These are phyloP conservation scores for Sinella curviseta DNA, from an alignment of 1,140 invertebrate genomes.

Conservation along the genomic window DNA sequence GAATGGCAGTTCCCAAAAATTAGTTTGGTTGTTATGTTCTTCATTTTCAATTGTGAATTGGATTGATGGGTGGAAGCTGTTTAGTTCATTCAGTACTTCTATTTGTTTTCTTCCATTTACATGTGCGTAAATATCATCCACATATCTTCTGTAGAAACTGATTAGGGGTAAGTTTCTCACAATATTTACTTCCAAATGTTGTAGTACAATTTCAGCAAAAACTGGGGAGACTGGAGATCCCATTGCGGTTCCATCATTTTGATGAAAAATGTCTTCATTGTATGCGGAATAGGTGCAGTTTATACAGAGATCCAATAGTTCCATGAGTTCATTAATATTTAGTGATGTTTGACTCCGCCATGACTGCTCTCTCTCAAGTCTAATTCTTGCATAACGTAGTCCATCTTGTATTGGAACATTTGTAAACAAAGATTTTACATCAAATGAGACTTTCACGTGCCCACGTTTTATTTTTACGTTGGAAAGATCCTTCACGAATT, in stretches of 20 bases:
- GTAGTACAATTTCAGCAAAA: not conserved
- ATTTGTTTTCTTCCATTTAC: not conserved
- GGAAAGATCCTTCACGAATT: too few species aligned
- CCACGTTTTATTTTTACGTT: too few species aligned
- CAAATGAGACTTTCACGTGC: too few species aligned
- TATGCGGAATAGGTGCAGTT: too few species aligned
- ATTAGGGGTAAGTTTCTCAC: not conserved
- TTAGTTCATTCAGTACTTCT: not conserved
- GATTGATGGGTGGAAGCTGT: not conserved
- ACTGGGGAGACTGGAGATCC: too few species aligned
- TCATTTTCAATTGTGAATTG: not conserved
- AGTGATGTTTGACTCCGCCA: not conserved
- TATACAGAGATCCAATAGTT: too few species aligned
- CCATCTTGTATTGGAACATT: slow-evolving; percentile 9
- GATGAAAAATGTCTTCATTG: not conserved
- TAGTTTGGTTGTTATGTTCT: not conserved
- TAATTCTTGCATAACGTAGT: not conserved
- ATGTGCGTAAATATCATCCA: not conserved
- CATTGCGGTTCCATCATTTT: too few species aligned
- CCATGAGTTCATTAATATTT: not conserved
- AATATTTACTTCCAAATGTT: not conserved
- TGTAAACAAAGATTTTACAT: too few species aligned
- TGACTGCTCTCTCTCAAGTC: not conserved
- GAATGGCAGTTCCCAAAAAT: too few species aligned
- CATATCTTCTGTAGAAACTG: too few species aligned